Percentiles rank a stretch among this genome's conserved stretches.
Evolutionary conservation across 1,140 invertebrate species (phyloP).

Genomic region (Polyergus mexicanus): DNA sequence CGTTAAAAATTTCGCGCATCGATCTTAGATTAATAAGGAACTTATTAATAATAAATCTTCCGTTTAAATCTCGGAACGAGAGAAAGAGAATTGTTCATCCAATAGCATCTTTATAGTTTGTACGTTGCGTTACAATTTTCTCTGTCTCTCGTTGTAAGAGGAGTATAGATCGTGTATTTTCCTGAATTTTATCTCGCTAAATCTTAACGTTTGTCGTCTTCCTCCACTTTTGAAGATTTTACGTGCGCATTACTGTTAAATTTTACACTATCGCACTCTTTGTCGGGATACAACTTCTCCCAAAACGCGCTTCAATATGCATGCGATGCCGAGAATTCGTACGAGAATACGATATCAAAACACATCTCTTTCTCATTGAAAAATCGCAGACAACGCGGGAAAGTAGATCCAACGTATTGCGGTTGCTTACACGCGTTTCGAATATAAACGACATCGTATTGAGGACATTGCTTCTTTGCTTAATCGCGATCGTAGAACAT

Average conservation of each 20-base stretch:
- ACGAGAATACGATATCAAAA: conserved; percentile 11
- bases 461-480: not conserved
- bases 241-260: conserved; percentile 38
- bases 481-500: not conserved
- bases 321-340: conserved; percentile 23
- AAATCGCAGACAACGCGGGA: not conserved
- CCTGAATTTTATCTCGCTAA: not conserved
- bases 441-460: not conserved
- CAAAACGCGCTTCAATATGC: conserved; percentile 47
- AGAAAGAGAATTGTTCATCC: not conserved
- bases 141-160: not conserved
- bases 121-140: not conserved
- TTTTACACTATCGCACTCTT: conserved; percentile 32
- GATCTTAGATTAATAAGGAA: conserved; percentile 6
- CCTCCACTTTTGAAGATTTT: conserved; percentile 58
- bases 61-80: not conserved
- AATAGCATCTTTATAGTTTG: not conserved
- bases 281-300: conserved; percentile 59
- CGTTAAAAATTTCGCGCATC: conserved; percentile 7
- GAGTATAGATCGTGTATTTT: not conserved
- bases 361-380: conserved; percentile 23
- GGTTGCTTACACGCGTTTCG: not conserved
- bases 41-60: not conserved
- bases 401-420: not conserved
- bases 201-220: not conserved